Percentiles rank a stretch among this genome's conserved stretches.
Evolutionary conservation across 2,888 invertebrate species (phyloP).

Genomic region (Drosophila melanosoma): DNA sequence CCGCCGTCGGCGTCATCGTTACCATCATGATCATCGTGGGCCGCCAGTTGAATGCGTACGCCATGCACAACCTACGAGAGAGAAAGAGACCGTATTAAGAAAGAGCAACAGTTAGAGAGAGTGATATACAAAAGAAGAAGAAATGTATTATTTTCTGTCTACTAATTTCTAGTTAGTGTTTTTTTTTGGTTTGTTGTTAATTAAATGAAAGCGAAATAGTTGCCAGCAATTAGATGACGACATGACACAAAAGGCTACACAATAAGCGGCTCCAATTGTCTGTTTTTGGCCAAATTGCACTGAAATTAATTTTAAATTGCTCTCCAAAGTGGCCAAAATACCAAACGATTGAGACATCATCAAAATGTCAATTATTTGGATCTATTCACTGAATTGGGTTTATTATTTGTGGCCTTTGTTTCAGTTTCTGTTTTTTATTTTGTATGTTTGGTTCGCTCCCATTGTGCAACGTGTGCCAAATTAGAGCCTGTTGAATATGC

Average conservation of each 20-base stretch:
- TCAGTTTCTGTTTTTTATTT: slow-evolving; percentile 21
- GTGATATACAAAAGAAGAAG: neutral
- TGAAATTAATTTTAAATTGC: slow-evolving; percentile 77
- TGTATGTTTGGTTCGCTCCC: neutral
- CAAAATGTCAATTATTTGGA: slow-evolving; percentile 75
- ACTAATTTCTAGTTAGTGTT: neutral
- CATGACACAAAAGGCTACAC: slow-evolving; percentile 70
- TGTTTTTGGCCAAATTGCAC: slow-evolving; percentile 64
- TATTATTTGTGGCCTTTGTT: slow-evolving; percentile 32
- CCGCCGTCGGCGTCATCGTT: slow-evolving; percentile 87
- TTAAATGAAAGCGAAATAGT: slow-evolving; percentile 71
- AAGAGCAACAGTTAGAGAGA: slow-evolving; percentile 19
- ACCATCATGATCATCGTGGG: slow-evolving; percentile 86
- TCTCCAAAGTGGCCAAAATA: slow-evolving; percentile 68
- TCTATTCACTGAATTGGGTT: slow-evolving; percentile 31
- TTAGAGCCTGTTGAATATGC: slow-evolving; percentile 70
- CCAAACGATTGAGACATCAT: slow-evolving; percentile 73
- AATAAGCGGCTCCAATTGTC: slow-evolving; percentile 63
- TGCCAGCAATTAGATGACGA: slow-evolving; percentile 70
- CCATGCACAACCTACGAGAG: slow-evolving; percentile 91
- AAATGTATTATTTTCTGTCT: neutral
- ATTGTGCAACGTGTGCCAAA: slow-evolving; percentile 76
- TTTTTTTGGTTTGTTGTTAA: slow-evolving; percentile 12
- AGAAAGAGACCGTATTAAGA: slow-evolving; percentile 30
- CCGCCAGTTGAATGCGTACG: slow-evolving; percentile 91